Percentiles rank a stretch among this genome's conserved stretches.
Evolutionary conservation across 2,113 vertebrate species (phyloP).

Genomic region (Chroicocephalus ridibundus): DNA sequence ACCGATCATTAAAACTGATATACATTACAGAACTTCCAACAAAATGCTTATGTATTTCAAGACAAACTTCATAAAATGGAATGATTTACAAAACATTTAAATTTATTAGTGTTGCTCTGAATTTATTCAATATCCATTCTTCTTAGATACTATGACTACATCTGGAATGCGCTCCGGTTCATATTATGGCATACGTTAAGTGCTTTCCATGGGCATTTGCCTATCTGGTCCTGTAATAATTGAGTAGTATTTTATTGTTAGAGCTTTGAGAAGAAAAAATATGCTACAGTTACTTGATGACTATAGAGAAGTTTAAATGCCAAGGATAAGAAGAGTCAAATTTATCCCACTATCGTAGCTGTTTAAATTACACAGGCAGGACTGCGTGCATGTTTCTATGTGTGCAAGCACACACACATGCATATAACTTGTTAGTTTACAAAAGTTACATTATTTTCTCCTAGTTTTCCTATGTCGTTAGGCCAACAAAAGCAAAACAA

Average conservation of each 20-base stretch:
- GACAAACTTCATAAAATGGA: not conserved
- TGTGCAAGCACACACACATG: not conserved
- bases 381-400: accelerated
- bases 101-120: not conserved
- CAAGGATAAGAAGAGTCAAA: not conserved
- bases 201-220: not conserved
- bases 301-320: not conserved
- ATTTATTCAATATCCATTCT: not conserved
- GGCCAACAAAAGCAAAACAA: not conserved
- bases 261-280: not conserved
- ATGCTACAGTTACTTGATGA: not conserved
- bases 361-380: not conserved
- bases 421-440: not conserved
- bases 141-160: not conserved
- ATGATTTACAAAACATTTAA: not conserved
- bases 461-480: not conserved
- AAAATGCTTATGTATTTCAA: not conserved
- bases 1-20: not conserved
- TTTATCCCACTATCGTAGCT: not conserved
- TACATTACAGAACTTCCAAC: not conserved
- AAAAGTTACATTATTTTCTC: not conserved
- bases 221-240: not conserved
- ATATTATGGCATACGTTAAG: not conserved
- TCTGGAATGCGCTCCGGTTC: not conserved
- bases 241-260: not conserved